These are phyloP conservation scores for Echiichthys vipera DNA, from an alignment of 2,797 vertebrate species.

Conservation along the genomic window DNA sequence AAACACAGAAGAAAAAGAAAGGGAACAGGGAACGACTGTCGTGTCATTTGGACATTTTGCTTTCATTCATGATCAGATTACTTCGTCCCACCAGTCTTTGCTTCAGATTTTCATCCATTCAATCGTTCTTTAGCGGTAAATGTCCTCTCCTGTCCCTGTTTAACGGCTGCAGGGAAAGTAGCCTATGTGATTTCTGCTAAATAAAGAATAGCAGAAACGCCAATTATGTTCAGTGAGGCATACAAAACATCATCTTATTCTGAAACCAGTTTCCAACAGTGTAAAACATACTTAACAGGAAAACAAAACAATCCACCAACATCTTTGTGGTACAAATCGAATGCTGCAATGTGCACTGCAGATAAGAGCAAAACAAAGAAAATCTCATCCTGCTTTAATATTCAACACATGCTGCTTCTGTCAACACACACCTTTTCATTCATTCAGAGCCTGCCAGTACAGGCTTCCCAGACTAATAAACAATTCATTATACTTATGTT, in stretches of 20 bases:
- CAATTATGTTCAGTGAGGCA: too few relatives aligned
- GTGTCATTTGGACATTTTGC: too few relatives aligned
- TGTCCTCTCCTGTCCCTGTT: too few relatives aligned
- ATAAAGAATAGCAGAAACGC: too few relatives aligned
- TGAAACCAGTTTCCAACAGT: constrained; percentile 6
- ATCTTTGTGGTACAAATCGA: constrained; percentile 12
- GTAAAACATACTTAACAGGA: neutral
- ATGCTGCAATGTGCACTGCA: constrained; percentile 4
- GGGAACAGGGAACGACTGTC: too few relatives aligned
- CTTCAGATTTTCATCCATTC: too few relatives aligned
- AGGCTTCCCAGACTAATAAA: constrained; percentile 25
- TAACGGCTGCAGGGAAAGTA: too few relatives aligned
- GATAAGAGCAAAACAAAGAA: constrained; percentile 16
- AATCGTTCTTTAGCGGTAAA: too few relatives aligned
- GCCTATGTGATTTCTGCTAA: too few relatives aligned
- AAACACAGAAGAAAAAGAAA: too few relatives aligned
- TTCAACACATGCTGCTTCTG: neutral
- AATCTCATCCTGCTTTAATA: constrained; percentile 11
- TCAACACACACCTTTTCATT: constrained; percentile 19
- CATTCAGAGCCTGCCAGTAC: constrained; percentile 7
- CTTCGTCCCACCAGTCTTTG: too few relatives aligned
- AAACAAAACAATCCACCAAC: neutral
- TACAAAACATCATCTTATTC: constrained; percentile 9
- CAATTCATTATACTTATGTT: neutral
- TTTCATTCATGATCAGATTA: too few relatives aligned